Base-by-base conservation (phyloP, 1,140 invertebrate species). In the Sarcophaga bullata region DNA sequence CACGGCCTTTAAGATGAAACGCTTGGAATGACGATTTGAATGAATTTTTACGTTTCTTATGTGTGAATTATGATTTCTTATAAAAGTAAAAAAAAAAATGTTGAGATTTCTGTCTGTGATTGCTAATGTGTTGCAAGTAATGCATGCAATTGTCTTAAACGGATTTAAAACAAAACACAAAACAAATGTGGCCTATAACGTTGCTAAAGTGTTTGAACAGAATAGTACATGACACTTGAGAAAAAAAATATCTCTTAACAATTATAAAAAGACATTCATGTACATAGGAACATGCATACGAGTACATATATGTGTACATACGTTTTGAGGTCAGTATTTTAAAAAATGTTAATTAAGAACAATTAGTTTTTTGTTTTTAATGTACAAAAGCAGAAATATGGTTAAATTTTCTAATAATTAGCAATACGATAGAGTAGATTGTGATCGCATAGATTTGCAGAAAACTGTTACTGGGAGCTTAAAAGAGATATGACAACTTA, bases 111-210 rank as follows among this genome's bases (percentile, higher is more conserved):
- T 37, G 25, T 37, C 4, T 37, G 3, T n/a, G 25, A n/a, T 58
- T 58, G 15, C 13, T 58, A 58, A 58, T 58, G 54, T 58, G 54
- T 58, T 58, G 54, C 54, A 58, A 58, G 54, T 13, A n/a, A 58
- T 58, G 54, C 54, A 58, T 58, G 54, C 54, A 58, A 58, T 58
- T 58, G 15, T 58, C 54, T 58, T n/a, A 58, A 58, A n/a, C 54
- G 54, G 54, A 58, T 58, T 58, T 58, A 58, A 58, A 58, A 58
- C 15, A 37, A 37, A 37, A 37, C 25, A 37, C 4, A 37, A 37
- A 37, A 37, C 25, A 37, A 37, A 37, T 37, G 25, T 37, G 11
- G n/a, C 54, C 7, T 7, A 58, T 13, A 15, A 58, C n/a, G 54
- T 15, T 58, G 54, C 13, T n/a, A 58, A 58, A n/a, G n/a, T n/a